Conservation (phyloP, 2,888 invertebrate species). For the Cephalotes varians region DNA sequence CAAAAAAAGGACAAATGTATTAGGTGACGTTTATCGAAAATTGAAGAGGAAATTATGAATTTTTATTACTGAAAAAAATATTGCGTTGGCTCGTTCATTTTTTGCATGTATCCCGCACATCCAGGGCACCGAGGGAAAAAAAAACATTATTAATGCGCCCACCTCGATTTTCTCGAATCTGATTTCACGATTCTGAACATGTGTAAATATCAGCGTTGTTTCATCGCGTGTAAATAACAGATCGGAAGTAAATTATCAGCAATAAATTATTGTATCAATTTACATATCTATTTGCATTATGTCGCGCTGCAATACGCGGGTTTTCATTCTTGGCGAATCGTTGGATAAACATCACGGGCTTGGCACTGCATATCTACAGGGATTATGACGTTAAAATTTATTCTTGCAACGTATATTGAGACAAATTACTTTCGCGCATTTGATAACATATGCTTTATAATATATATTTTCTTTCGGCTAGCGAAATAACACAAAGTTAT, state of each 20-base stretch:
- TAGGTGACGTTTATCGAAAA: slow-evolving; percentile 83
- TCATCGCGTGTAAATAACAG: slow-evolving; percentile 2
- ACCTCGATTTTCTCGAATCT: slow-evolving; percentile 1
- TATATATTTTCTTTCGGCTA: not conserved
- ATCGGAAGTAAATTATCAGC: slow-evolving; percentile 51
- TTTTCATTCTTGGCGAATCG: not conserved
- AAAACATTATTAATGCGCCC: not conserved
- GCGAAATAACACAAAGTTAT: not conserved
- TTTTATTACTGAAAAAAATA: slow-evolving; percentile 81
- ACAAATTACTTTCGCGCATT: not conserved
- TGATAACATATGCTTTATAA: not conserved
- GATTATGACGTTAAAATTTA: slow-evolving; percentile 9
- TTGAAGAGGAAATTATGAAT: slow-evolving; percentile 84
- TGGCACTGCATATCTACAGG: not conserved
- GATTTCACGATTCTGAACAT: not conserved
- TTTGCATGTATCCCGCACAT: slow-evolving; percentile 40
- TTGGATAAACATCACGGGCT: not conserved
- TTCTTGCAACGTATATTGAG: not conserved
- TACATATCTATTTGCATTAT: slow-evolving; percentile 40
- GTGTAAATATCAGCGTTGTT: slow-evolving; percentile 14
- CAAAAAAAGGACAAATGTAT: slow-evolving; percentile 84
- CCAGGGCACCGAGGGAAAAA: not conserved
- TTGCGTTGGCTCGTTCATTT: slow-evolving; percentile 66
- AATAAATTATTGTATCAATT: slow-evolving; percentile 64
- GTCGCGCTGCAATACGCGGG: slow-evolving; percentile 4